Evolutionary conservation across 2,113 vertebrate genomes (phyloP).

Genomic region (Procavia capensis): DNA sequence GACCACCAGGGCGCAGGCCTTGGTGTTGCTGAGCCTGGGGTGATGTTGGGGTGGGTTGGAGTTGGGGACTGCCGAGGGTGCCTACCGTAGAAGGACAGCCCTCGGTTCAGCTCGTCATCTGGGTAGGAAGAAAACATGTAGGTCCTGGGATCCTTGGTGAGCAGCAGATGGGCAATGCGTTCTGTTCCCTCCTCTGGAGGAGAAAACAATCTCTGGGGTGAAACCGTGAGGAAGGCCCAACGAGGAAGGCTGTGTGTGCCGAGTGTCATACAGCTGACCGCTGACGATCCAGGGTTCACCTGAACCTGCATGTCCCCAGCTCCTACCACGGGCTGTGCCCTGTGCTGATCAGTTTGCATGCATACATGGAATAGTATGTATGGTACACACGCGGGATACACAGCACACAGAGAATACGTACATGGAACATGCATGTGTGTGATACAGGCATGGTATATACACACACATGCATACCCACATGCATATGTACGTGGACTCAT

Average conservation of each 20-base stretch:
- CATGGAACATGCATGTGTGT: not conserved
- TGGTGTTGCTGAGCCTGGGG: not conserved
- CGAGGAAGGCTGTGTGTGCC: too few species aligned
- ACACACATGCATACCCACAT: too few species aligned
- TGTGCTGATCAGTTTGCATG: accelerated
- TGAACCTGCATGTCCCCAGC: accelerated
- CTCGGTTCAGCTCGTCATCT: not conserved
- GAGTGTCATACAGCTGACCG: accelerated
- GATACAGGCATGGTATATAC: too few species aligned
- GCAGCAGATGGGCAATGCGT: accelerated
- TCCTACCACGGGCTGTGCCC: accelerated
- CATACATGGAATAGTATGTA: not conserved
- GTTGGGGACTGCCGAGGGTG: too few species aligned
- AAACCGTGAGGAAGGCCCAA: not conserved
- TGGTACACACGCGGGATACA: not conserved
- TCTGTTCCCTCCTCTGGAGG: accelerated
- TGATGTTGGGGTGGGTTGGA: too few species aligned
- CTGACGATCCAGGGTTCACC: not conserved
- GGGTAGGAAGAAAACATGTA: not conserved
- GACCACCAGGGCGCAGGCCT: not conserved
- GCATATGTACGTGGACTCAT: accelerated
- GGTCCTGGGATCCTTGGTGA: not conserved
- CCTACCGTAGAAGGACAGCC: conserved; percentile 33
- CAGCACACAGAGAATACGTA: not conserved
- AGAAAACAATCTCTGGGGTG: not conserved